Base-by-base conservation (phyloP, 1,140 invertebrate species). In the Pectinophora gossypiella region DNA sequence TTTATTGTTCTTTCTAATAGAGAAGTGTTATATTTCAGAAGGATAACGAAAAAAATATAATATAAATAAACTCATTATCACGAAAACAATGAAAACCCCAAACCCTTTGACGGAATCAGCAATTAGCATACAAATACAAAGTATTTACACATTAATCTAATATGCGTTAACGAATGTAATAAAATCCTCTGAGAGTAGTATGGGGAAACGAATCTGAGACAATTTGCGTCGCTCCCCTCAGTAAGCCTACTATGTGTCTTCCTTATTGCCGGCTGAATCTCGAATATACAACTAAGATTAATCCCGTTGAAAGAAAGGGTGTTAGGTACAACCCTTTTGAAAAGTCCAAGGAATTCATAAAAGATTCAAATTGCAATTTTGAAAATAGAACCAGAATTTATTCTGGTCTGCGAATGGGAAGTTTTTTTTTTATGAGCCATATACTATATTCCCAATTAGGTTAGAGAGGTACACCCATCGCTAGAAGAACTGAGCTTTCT, bases 211-310 rank as follows among this genome's bases (percentile, higher is more conserved):
- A 76, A 81, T 78, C 72, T 80, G 72, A 87, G 81, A 87, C 80
- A 85, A 85, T 85, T 85, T 82, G 80, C 78, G 65, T 69, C 60
- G 62, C 60, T 54, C 70, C 68, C 77, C 72, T 68, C 56, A 44
- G 64, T 87, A 85, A 85, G 83, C 83, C 78, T 69, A 86, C 83
- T 83, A 87, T 87, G 72, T 68, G 73, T 87, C 83, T 87, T 85
- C 85, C 81, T 87, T 85, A 84, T 78, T 76, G 79, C 73, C 70
- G 68, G 69, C 77, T 79, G 83, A 81, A 85, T 85, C 77, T 85
- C 76, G 74, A 82, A 85, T 84, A 85, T 80, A 86, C 80, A 86
- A 86, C 76, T 76, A 82, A 87, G 80, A 87, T 85, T 87, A 87
- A 87, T 87, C 74, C 66, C 60, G 81, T 47, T 72, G 77, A 85